phyloP scores from a whole-genome alignment of 2,888 invertebrate genomes.

The Phyto melanocephala region DNA sequence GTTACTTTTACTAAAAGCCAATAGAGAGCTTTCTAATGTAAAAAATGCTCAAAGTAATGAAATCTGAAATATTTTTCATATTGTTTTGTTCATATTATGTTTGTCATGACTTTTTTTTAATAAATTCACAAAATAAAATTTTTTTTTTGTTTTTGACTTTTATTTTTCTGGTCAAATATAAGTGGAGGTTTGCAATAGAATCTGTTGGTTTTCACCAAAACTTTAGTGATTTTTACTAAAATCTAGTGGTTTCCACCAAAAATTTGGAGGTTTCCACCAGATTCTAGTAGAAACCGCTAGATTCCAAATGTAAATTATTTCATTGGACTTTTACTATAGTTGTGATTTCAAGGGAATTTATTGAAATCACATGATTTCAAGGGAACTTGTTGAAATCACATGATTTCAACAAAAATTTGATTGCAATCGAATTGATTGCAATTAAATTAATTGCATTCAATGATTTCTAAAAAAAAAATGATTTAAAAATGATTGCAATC shows the following conservation, averaged over 20 bases:
- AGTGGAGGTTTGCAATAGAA: constrained; percentile 1
- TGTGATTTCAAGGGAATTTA: not conserved
- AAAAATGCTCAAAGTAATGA: constrained; percentile 9
- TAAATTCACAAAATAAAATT: not conserved
- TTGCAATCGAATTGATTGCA: constrained; percentile 1
- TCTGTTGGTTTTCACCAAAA: not conserved
- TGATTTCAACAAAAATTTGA: not conserved
- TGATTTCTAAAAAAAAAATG: no score
- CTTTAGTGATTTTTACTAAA: not conserved
- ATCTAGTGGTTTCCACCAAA: not conserved
- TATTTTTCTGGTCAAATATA: not conserved
- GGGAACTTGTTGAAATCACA: not conserved
- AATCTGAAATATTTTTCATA: constrained; percentile 3
- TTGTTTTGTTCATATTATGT: not conserved
- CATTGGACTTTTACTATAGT: not conserved
- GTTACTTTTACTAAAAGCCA: not conserved
- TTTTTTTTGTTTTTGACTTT: not conserved
- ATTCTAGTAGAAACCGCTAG: not conserved
- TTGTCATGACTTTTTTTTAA: not conserved
- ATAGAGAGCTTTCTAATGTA: not conserved
- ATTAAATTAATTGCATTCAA: no score
- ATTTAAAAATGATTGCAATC: no score
- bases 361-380: not conserved
- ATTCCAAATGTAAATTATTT: not conserved
- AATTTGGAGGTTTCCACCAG: not conserved